Conservation (phyloP, 2,797 vertebrate species). For the Carcharodon carcharias region DNA sequence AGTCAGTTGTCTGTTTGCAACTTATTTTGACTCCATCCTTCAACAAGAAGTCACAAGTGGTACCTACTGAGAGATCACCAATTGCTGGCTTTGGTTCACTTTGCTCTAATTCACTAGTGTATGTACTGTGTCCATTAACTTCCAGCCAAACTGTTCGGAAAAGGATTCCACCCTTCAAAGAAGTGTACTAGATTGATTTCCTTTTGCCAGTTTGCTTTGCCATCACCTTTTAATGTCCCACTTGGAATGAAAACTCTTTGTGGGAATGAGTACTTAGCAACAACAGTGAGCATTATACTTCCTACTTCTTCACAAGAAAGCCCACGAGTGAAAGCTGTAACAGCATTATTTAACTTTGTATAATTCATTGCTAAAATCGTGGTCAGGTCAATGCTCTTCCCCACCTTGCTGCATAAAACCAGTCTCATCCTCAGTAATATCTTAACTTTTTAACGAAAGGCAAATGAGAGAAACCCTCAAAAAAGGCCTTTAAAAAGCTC, state of each 20-base stretch:
- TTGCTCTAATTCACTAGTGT: background rate
- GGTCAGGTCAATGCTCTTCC: background rate
- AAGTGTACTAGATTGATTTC: background rate
- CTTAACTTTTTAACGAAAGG: background rate
- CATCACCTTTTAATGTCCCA: background rate
- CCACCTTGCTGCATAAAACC: background rate
- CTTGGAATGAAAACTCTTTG: background rate
- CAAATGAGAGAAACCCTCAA: background rate
- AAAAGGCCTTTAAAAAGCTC: background rate
- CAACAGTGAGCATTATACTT: background rate
- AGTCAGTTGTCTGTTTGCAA: background rate
- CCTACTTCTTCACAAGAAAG: background rate
- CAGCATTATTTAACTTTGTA: background rate
- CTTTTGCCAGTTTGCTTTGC: background rate
- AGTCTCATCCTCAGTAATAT: background rate
- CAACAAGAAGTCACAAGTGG: too few species aligned
- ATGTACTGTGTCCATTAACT: background rate
- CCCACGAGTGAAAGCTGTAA: background rate
- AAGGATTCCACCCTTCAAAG: background rate
- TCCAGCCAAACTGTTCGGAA: too few species aligned
- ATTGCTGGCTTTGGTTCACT: background rate
- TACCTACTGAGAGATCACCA: background rate
- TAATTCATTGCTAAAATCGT: background rate
- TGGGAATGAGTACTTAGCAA: background rate
- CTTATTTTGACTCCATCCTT: background rate